Conservation (phyloP, 2,888 invertebrate species). For the Hydriomena furcata region DNA sequence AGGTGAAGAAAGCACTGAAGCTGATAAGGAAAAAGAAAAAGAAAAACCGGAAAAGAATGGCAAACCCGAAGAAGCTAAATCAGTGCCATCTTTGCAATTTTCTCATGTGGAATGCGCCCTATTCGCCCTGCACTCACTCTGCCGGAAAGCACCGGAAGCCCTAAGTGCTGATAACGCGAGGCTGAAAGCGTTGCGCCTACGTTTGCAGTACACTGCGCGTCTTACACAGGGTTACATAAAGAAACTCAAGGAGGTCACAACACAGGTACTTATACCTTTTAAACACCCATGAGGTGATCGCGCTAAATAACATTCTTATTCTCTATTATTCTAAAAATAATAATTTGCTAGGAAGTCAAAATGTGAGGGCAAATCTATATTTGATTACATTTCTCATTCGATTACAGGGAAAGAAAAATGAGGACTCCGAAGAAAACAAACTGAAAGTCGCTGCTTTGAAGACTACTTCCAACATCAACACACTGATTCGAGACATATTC, state of each 20-base stretch:
- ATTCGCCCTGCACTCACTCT: constrained; percentile 89
- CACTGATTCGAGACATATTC: constrained; percentile 96
- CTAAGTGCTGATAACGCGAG: constrained; percentile 87
- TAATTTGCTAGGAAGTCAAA: too few species aligned
- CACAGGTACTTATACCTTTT: constrained; percentile 54
- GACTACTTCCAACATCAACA: constrained; percentile 96
- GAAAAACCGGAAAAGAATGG: constrained; percentile 78
- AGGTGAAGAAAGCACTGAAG: constrained; percentile 67
- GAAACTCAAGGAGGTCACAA: constrained; percentile 86
- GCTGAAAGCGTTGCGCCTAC: constrained; percentile 92
- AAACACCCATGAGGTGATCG: too few species aligned
- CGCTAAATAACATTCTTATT: too few species aligned
- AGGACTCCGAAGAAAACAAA: constrained; percentile 91
- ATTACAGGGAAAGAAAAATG: constrained; percentile 87
- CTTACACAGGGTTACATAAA: constrained; percentile 93
- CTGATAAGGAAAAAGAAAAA: constrained; percentile 67
- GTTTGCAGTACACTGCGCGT: constrained; percentile 96
- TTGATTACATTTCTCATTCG: neutral
- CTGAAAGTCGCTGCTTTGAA: constrained; percentile 91
- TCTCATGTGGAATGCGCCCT: constrained; percentile 96
- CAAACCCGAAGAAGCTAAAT: constrained; percentile 54
- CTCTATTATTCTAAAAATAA: too few species aligned
- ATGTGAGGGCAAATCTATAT: too few species aligned
- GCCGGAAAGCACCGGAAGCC: constrained; percentile 89
- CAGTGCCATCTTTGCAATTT: constrained; percentile 94